Base-by-base conservation (phyloP, 2,888 invertebrate species). In the Cantharis rustica region DNA sequence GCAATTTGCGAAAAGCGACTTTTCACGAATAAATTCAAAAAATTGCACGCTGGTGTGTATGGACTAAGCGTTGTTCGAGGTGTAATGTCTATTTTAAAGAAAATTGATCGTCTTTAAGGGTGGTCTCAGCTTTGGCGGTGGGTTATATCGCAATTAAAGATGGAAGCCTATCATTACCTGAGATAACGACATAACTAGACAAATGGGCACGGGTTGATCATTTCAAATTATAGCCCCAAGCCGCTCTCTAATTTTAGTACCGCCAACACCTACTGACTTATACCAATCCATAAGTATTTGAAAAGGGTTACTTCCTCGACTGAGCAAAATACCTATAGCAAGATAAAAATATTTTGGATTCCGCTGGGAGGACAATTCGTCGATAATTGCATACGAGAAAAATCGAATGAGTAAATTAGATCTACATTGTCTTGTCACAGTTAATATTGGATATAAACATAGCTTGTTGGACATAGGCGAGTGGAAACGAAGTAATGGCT, bases 181-280 rank as follows among this genome's bases (percentile, higher is more conserved):
- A 83, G 84, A 87, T 87, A 88, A 88, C 86, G 87, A 87, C 86
- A 87, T 88, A 88, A 88, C 87, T 88, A 88, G 88, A 88, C 88
- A 88, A 88, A 88, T 88, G 88, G 86, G 87, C 86, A 85, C 84
- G 86, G 85, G 86, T 84, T 84, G 82, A 84, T 84, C 82, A 81
- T 80, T 84, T 84, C 84, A 87, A 87, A 87, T 88, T 88, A 87
- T 84, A 84, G 83, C 86, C 84, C 82, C 75, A 72, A 84, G 85
- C 86, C 86, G 87, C 88, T 87, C 86, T 88, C 85, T 88, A 88
- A 88, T 88, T 86, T 88, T 80, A 80, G 79, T 80, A 79, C 83
- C 82, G 83, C 82, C 79, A 81, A 84, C 84, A 83, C 84, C 84
- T 84, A 82, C 83, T 75, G 76, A 73, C 79, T 74, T 73, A 9